Conservation (phyloP, 2,797 vertebrate species). For the Meriones psammophilus region DNA sequence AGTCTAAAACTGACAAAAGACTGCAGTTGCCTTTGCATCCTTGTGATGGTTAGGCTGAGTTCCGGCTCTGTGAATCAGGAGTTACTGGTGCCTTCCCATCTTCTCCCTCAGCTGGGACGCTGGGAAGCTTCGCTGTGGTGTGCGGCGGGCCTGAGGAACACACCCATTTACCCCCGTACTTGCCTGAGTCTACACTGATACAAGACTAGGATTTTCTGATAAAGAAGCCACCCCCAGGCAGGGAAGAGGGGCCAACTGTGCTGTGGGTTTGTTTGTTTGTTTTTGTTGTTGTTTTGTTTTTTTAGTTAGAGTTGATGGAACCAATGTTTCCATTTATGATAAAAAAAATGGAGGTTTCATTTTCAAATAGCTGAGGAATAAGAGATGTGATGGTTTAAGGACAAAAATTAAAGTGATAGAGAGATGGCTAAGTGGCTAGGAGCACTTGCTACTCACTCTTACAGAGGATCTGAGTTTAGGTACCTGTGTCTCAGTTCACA, state of each 20-base stretch:
- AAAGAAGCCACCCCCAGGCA: neutral
- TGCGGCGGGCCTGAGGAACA: neutral
- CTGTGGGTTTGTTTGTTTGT: too few species aligned
- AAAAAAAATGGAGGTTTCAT: slow-evolving; percentile 40
- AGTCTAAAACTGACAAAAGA: neutral
- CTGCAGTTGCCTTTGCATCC: neutral
- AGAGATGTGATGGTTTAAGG: slow-evolving; percentile 17
- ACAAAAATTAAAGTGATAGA: neutral
- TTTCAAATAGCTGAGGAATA: neutral
- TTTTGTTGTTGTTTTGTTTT: neutral
- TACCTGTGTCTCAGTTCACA: neutral
- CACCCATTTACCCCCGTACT: neutral
- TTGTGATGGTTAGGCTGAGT: neutral
- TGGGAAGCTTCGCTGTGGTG: neutral
- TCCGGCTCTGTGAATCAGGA: neutral
- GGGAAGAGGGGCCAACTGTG: neutral
- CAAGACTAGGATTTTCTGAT: neutral
- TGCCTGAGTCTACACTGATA: neutral
- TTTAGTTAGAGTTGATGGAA: slow-evolving; percentile 29
- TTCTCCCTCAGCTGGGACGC: accelerated
- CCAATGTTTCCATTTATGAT: neutral
- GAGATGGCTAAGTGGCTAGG: neutral
- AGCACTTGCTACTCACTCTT: neutral
- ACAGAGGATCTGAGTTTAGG: neutral
- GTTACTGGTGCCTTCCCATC: neutral